Evolutionary conservation across 2,797 vertebrate genomes (phyloP).

Genomic region (Chaetophractus vellerosus): DNA sequence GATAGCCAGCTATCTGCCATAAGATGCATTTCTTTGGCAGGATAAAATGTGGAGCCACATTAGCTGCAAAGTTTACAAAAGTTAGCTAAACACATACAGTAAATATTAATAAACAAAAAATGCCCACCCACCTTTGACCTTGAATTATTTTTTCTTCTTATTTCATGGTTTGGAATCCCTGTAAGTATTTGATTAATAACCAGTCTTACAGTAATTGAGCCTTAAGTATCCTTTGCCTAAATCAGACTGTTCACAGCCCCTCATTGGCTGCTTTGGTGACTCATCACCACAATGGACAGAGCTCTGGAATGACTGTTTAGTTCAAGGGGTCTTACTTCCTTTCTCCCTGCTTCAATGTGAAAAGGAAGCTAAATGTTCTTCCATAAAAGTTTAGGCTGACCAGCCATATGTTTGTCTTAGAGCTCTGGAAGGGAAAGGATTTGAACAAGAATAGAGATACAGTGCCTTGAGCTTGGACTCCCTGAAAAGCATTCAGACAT

Average conservation of each 20-base stretch:
- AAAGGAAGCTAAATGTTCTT: conserved; percentile 16
- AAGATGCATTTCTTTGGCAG: conserved; percentile 90
- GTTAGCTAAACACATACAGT: conserved; percentile 88
- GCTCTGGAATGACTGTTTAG: conserved; percentile 55
- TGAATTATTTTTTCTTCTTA: conserved; percentile 78
- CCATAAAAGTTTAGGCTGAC: neutral
- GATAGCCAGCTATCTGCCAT: conserved; percentile 87
- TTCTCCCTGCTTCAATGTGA: neutral
- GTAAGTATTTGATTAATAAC: conserved; percentile 83
- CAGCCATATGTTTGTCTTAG: neutral
- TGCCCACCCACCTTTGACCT: conserved; percentile 89
- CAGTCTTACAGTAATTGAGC: conserved; percentile 73
- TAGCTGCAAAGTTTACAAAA: conserved; percentile 88
- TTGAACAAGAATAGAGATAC: conserved; percentile 35
- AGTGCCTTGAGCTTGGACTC: conserved; percentile 15
- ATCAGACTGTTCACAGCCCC: conserved; percentile 47
- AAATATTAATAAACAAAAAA: conserved; percentile 90
- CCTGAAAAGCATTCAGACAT: conserved; percentile 73
- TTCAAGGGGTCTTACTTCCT: conserved; percentile 61
- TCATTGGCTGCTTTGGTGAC: conserved; percentile 50
- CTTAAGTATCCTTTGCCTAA: conserved; percentile 78
- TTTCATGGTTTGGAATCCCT: conserved; percentile 80
- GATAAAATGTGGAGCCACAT: conserved; percentile 87
- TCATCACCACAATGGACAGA: neutral
- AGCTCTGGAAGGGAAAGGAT: neutral